Percentiles rank a stretch among this genome's conserved stretches.
These are phyloP conservation scores for Allophyes oxyacanthae DNA, from an alignment of 2,888 invertebrate species.

Conservation along the genomic window DNA sequence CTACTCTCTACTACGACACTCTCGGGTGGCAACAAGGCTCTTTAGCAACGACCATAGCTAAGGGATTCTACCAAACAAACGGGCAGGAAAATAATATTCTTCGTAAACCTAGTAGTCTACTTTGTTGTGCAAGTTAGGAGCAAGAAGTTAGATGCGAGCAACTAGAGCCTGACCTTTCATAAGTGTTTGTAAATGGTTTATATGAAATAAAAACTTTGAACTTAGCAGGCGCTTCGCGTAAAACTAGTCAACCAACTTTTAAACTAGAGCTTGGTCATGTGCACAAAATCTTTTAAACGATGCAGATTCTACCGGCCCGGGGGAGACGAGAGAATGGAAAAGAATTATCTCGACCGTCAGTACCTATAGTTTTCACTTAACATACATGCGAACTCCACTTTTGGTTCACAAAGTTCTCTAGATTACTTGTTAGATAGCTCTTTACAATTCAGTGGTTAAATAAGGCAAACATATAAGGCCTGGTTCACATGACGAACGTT, in stretches of 20 bases:
- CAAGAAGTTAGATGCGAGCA: conserved; percentile 19
- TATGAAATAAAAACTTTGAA: conserved; percentile 34
- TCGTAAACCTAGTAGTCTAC: too few species aligned
- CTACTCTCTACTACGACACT: too few species aligned
- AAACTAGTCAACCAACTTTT: conserved; percentile 20
- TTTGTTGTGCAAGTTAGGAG: conserved; percentile 5
- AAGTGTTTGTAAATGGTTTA: conserved; percentile 36
- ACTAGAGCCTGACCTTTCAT: conserved; percentile 17
- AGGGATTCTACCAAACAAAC: too few species aligned
- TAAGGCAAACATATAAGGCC: conserved; percentile 9
- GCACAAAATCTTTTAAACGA: conserved; percentile 33
- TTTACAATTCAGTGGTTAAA: conserved; percentile 19
- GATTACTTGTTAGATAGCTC: conserved; percentile 32
- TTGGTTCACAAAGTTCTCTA: conserved; percentile 23
- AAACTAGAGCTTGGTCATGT: conserved; percentile 14
- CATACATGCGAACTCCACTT: conserved; percentile 16
- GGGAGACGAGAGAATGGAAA: not conserved
- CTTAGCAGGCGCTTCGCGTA: conserved; percentile 13
- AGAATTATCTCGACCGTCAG: conserved; percentile 11
- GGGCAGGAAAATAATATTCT: too few species aligned
- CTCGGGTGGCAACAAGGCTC: too few species aligned
- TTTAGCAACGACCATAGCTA: too few species aligned
- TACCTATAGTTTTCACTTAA: conserved; percentile 13
- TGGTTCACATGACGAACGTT: not conserved
- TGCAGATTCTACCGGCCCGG: conserved; percentile 1